phyloP scores from a whole-genome alignment of 2,113 vertebrate genomes.

The Talpa occidentalis region DNA sequence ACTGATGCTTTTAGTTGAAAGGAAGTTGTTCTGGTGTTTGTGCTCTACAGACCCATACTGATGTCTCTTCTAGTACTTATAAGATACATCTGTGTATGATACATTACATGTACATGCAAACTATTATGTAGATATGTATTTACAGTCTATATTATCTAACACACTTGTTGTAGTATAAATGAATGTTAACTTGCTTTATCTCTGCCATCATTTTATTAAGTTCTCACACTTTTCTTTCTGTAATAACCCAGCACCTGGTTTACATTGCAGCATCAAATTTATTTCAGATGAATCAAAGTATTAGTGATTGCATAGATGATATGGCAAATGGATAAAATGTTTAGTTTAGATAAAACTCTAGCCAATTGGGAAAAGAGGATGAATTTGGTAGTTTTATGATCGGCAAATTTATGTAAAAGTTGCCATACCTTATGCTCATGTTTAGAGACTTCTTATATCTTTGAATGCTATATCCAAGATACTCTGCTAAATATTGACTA shows the following conservation, averaged over 20 bases:
- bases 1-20: neutral
- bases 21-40: neutral
- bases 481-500: neutral
- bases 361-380: neutral
- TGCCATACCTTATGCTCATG: neutral
- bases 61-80: neutral
- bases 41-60: neutral
- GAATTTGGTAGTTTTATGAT: neutral
- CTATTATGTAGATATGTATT: neutral
- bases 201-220: neutral
- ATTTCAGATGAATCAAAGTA: neutral
- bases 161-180: neutral
- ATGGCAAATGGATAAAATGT: neutral
- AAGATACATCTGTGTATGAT: neutral
- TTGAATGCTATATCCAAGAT: neutral
- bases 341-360: neutral
- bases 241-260: neutral
- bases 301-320: neutral
- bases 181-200: neutral
- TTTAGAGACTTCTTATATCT: neutral
- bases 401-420: neutral
- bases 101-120: neutral
- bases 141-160: neutral
- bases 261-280: neutral
- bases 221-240: neutral